phyloP scores from a whole-genome alignment of 2,888 invertebrate species.

The Cataglyphis cursor region DNA sequence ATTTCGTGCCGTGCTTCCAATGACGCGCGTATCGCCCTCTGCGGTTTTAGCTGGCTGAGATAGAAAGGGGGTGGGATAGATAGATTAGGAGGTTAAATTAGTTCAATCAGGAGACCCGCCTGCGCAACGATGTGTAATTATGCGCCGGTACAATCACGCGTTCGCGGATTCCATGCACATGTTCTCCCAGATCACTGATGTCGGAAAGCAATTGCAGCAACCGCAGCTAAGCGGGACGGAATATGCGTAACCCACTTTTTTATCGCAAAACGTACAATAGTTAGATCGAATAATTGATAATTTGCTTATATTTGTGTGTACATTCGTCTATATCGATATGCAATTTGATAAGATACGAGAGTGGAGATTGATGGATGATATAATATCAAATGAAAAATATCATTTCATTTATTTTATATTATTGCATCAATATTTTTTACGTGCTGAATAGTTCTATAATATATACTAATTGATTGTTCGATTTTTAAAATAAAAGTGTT shows the following conservation, averaged over 20 bases:
- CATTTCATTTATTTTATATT: background rate
- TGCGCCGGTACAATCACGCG: conserved; percentile 51
- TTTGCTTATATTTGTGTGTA: background rate
- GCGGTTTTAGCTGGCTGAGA: conserved; percentile 37
- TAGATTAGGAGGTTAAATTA: conserved; percentile 57
- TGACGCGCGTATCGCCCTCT: conserved; percentile 40
- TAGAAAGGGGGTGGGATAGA: conserved; percentile 17
- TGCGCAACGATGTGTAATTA: conserved; percentile 56
- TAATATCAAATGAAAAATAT: background rate
- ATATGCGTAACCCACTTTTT: conserved; percentile 13
- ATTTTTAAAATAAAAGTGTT: background rate
- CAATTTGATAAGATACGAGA: background rate
- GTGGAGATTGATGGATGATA: background rate
- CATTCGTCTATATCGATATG: background rate
- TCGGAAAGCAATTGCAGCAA: conserved; percentile 27
- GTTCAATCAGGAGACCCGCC: conserved; percentile 55
- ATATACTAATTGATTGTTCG: background rate
- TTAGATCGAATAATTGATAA: background rate
- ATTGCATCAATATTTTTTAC: background rate
- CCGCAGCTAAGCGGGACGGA: background rate
- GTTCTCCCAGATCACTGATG: conserved; percentile 24
- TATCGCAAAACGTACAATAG: background rate
- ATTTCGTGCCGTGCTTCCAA: conserved; percentile 38
- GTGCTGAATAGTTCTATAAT: background rate
- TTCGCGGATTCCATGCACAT: conserved; percentile 45